phyloP scores from a whole-genome alignment of 1,140 invertebrate species.

The Geopemphigus sp. region DNA sequence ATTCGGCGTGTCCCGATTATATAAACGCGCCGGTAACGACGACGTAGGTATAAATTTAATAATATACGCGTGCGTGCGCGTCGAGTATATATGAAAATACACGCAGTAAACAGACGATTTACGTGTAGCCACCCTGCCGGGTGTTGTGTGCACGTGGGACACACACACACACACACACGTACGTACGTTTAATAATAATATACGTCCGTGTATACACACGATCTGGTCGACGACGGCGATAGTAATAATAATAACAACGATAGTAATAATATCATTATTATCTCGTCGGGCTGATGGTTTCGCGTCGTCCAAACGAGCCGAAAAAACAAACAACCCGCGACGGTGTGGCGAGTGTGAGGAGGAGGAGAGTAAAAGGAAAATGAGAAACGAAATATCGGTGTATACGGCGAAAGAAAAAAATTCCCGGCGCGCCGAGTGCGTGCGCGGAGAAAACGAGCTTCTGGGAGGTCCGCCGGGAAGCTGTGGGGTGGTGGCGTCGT shows the following conservation, averaged over 20 bases:
- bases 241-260: neutral
- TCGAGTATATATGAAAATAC: neutral
- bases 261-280: conserved; percentile 13
- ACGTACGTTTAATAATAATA: neutral
- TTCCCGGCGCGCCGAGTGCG: neutral
- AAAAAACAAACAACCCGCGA: conserved; percentile 40
- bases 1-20: conserved; percentile 10
- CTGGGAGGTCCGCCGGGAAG: conserved; percentile 41
- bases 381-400: neutral
- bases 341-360: neutral
- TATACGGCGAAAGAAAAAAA: neutral
- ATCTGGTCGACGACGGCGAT: neutral
- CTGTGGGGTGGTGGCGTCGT: neutral
- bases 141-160: conserved; percentile 30
- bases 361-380: neutral
- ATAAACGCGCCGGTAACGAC: neutral
- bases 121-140: conserved; percentile 21
- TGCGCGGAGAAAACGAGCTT: conserved; percentile 39
- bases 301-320: conserved; percentile 41
- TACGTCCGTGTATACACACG: neutral
- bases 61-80: too few species aligned
- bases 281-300: conserved; percentile 33
- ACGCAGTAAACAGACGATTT: conserved; percentile 33
- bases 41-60: conserved; percentile 9
- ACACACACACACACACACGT: neutral